Evolutionary conservation across 2,113 vertebrate species (phyloP).

Genomic region (Gambusia affinis): DNA sequence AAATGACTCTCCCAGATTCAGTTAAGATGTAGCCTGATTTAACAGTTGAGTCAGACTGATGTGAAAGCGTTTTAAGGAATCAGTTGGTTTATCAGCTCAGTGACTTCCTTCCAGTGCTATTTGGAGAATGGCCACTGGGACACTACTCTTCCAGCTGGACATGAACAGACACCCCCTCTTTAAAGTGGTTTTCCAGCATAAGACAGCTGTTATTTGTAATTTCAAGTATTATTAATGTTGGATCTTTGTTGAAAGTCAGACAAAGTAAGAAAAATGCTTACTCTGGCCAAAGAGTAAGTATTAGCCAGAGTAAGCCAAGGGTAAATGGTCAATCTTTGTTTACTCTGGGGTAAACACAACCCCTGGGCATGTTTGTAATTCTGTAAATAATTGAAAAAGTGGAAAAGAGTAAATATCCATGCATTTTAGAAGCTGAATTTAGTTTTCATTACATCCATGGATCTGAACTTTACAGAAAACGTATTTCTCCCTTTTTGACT

Average conservation of each 20-base stretch:
- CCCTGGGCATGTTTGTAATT: neutral
- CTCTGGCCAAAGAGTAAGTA: constrained; percentile 4
- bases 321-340: no score
- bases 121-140: neutral
- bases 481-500: neutral
- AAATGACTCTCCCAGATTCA: neutral
- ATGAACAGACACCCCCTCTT: neutral
- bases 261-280: neutral
- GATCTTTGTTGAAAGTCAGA: neutral
- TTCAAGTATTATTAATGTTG: neutral
- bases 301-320: no score
- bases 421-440: neutral
- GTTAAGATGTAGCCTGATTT: neutral
- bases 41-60: accelerated
- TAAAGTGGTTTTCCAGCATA: neutral
- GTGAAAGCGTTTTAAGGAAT: neutral
- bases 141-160: constrained; percentile 37
- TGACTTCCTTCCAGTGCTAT: neutral
- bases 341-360: neutral
- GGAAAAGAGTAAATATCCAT: neutral
- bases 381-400: constrained; percentile 57
- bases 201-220: neutral
- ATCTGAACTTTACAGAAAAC: neutral
- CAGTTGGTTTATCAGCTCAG: neutral
- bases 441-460: no score